These are phyloP conservation scores for Zapus hudsonius DNA, from an alignment of 2,113 vertebrate species.

Conservation along the genomic window DNA sequence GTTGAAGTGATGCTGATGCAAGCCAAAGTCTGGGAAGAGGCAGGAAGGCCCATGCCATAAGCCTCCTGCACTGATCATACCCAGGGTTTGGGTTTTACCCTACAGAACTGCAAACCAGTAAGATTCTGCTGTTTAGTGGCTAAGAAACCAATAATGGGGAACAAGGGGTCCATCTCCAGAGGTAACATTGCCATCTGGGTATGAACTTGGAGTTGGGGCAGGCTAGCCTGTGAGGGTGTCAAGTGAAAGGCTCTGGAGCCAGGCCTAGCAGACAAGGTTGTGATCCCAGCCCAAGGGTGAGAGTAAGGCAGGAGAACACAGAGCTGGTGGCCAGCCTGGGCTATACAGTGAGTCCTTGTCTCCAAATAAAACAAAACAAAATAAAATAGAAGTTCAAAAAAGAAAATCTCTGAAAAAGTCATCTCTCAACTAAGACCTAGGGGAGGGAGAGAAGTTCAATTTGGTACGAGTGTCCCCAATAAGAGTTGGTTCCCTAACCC, in stretches of 20 bases:
- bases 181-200: background rate
- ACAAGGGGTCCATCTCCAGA: background rate
- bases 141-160: background rate
- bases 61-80: rapidly evolving
- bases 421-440: background rate
- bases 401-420: background rate
- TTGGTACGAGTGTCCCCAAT: background rate
- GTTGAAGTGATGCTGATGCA: rapidly evolving
- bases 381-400: background rate
- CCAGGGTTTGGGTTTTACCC: background rate
- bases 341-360: background rate
- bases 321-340: background rate
- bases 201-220: rapidly evolving
- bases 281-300: background rate
- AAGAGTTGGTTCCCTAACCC: background rate
- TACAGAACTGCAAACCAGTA: background rate
- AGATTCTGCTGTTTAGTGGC: background rate
- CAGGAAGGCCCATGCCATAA: background rate
- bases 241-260: background rate
- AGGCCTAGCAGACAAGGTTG: background rate
- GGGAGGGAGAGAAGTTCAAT: background rate
- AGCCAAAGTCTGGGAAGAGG: background rate
- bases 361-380: background rate
- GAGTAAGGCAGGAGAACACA: background rate
- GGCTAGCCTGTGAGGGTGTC: rapidly evolving